Percentiles rank a stretch among this genome's conserved stretches.
Conservation (phyloP, 1,140 invertebrate genomes). For the Caenorhabditis briggsae region DNA sequence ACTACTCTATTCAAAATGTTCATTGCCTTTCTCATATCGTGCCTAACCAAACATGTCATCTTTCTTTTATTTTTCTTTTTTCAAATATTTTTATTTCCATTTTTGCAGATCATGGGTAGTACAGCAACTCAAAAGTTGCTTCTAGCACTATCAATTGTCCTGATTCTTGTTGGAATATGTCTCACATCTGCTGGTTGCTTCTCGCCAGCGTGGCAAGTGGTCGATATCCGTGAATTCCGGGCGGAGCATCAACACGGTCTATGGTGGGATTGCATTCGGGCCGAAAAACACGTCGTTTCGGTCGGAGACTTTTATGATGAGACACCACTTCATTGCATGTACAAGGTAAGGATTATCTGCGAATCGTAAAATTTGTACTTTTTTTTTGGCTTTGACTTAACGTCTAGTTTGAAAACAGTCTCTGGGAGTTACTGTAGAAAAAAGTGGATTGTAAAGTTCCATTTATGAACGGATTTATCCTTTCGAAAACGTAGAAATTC, state of each 20-base stretch:
- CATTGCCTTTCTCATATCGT: not conserved
- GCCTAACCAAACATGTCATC: not conserved
- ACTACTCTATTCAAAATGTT: not conserved
- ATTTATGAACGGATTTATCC: too few species aligned
- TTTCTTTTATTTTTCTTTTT: not conserved
- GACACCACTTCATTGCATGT: constrained; percentile 77
- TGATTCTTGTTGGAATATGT: constrained; percentile 70
- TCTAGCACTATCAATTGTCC: constrained; percentile 72
- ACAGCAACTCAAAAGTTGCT: constrained; percentile 70
- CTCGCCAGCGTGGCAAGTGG: constrained; percentile 76
- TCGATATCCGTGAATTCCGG: constrained; percentile 77
- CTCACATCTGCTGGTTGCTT: constrained; percentile 74
- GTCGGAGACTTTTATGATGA: constrained; percentile 78
- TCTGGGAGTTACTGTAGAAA: not conserved
- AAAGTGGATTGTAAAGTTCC: constrained; percentile 34
- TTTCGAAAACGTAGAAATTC: too few species aligned
- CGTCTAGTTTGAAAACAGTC: not conserved
- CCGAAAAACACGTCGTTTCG: constrained; percentile 77
- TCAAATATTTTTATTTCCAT: not conserved
- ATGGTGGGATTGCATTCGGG: constrained; percentile 77
- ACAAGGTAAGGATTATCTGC: constrained; percentile 67
- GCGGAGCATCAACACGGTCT: constrained; percentile 77
- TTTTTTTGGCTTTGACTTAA: constrained; percentile 6
- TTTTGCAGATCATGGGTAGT: constrained; percentile 61
- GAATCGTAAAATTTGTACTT: constrained; percentile 24